Evolutionary conservation across 2,113 vertebrate species (phyloP).

Genomic region (Python bivittatus): DNA sequence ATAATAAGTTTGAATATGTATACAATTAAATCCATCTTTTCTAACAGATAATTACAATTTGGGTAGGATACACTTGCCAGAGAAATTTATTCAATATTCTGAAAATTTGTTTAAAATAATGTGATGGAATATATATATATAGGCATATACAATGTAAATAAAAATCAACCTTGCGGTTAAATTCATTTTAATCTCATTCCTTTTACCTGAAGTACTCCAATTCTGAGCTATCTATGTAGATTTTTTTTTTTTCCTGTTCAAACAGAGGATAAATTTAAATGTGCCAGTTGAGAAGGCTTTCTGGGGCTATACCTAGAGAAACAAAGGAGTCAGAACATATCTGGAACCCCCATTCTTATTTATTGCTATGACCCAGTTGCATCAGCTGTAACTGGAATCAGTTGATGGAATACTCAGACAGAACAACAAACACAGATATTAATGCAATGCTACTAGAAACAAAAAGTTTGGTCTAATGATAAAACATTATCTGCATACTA

Average conservation of each 20-base stretch:
- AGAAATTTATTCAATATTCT: background rate
- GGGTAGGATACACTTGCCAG: background rate
- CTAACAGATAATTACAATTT: background rate
- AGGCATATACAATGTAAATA: background rate
- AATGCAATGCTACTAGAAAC: background rate
- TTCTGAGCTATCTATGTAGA: background rate
- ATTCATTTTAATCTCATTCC: background rate
- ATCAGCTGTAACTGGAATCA: background rate
- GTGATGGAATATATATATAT: background rate
- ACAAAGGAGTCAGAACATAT: background rate
- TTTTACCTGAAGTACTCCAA: background rate
- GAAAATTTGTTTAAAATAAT: background rate
- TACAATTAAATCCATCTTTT: background rate
- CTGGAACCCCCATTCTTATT: background rate
- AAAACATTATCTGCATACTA: background rate
- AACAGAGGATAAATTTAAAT: background rate
- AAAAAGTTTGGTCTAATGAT: background rate
- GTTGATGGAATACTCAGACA: background rate
- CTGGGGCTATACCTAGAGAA: background rate
- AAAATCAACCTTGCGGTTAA: background rate
- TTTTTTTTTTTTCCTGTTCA: background rate
- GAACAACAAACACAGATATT: background rate
- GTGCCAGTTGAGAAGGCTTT: background rate
- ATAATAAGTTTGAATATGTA: background rate
- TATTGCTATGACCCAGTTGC: background rate